A percentile compares a stretch with the other conserved stretches of the same genome.
phyloP scores from a whole-genome alignment of 2,113 vertebrate genomes.

The Rhinoptilus africanus region DNA sequence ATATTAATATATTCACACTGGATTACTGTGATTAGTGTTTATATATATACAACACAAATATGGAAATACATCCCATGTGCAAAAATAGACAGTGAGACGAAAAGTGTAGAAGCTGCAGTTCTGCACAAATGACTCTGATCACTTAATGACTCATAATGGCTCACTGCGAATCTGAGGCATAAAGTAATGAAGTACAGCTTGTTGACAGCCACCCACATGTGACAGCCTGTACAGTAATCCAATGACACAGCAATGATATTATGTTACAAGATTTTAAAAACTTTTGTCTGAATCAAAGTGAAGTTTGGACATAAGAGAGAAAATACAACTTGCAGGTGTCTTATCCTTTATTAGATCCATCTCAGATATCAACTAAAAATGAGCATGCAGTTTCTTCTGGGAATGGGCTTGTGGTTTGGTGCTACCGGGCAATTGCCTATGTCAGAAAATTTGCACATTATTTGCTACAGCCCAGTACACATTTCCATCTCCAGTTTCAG shows the following conservation, averaged over 20 bases:
- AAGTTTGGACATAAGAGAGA: not conserved
- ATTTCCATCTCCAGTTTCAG: not conserved
- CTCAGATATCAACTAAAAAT: not conserved
- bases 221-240: slow-evolving; percentile 21
- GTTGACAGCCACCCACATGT: slow-evolving; percentile 42
- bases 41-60: not conserved
- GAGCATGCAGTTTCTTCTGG: not conserved
- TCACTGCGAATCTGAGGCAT: slow-evolving; percentile 9
- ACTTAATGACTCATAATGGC: slow-evolving; percentile 72
- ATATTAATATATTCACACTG: slow-evolving; percentile 50
- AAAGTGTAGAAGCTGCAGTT: slow-evolving; percentile 48
- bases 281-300: not conserved
- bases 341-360: not conserved
- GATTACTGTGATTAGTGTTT: slow-evolving; percentile 25
- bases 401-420: not conserved
- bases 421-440: not conserved
- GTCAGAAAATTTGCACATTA: not conserved
- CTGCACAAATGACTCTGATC: slow-evolving; percentile 61
- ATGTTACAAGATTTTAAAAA: not conserved
- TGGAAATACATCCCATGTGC: slow-evolving; percentile 15
- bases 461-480: not conserved
- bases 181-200: slow-evolving; percentile 58
- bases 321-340: not conserved
- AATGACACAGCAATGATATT: not conserved
- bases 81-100: slow-evolving; percentile 63